Evolutionary conservation across 2,888 invertebrate species (phyloP).

Genomic region (Netelia inedita): DNA sequence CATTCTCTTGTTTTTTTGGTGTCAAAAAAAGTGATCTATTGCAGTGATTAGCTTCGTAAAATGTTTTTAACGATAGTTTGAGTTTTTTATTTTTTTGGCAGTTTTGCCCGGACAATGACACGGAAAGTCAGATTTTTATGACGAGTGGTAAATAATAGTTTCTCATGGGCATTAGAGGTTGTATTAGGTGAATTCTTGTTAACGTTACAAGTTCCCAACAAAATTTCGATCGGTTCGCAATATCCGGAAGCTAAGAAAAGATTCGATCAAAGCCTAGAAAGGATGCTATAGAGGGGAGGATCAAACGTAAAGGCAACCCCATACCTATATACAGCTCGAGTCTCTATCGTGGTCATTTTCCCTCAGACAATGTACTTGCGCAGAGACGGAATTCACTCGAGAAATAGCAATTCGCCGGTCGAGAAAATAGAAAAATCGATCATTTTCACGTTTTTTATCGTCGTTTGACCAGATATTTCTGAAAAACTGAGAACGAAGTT

Average conservation of each 20-base stretch:
- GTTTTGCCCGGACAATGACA: not conserved
- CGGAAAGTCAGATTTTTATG: not conserved
- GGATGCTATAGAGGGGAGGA: not conserved
- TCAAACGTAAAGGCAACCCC: not conserved
- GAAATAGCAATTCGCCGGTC: not conserved
- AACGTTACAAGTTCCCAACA: slow-evolving; percentile 5
- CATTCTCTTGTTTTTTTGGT: not conserved
- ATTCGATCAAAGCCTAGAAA: slow-evolving; percentile 29
- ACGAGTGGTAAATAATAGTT: slow-evolving; percentile 27
- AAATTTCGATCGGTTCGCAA: slow-evolving; percentile 41
- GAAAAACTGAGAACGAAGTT: no score
- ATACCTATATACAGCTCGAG: not conserved
- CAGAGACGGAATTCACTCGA: not conserved
- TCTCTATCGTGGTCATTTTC: not conserved
- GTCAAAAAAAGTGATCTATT: not conserved
- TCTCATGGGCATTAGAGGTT: not conserved
- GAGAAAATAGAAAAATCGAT: no score
- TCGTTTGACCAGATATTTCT: no score
- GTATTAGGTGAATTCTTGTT: not conserved
- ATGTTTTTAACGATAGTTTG: not conserved
- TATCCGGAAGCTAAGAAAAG: slow-evolving; percentile 39
- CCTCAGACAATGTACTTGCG: not conserved
- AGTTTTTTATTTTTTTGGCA: not conserved
- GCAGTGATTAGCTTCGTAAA: not conserved
- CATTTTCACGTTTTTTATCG: not conserved